Percentiles rank a stretch among this genome's conserved stretches.
Evolutionary conservation across 1,140 invertebrate genomes (phyloP).

Genomic region (Prorops nasuta): DNA sequence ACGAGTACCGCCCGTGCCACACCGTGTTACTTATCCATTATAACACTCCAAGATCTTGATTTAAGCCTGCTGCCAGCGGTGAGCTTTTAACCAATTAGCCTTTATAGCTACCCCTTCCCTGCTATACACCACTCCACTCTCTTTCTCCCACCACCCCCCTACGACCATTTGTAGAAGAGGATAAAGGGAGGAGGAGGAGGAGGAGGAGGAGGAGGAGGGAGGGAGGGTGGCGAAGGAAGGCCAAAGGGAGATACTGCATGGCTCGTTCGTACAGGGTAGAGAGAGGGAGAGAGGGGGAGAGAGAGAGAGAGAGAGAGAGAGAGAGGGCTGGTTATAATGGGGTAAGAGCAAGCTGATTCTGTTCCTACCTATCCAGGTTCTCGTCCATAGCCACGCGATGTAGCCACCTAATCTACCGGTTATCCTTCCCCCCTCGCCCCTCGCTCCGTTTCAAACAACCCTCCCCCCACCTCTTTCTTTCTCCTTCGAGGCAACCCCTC

Average conservation of each 20-base stretch:
- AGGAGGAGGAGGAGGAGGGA: no score
- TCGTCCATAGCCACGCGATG: conserved; percentile 41
- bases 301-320: not conserved
- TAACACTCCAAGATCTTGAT: conserved; percentile 60
- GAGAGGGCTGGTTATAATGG: no score
- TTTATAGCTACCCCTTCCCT: conserved; percentile 45
- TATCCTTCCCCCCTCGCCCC: conserved; percentile 22
- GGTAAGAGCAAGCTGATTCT: no score
- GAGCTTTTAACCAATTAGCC: conserved; percentile 60
- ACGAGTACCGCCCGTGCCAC: conserved; percentile 34
- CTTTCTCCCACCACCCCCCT: conserved; percentile 6
- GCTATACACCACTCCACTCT: conserved; percentile 12
- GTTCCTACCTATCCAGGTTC: conserved; percentile 20
- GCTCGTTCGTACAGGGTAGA: not conserved
- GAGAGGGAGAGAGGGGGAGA: not conserved
- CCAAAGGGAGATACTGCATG: not conserved
- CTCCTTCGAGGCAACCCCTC: not conserved
- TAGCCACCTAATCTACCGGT: conserved; percentile 51
- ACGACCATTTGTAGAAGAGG: no score
- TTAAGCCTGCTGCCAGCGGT: conserved; percentile 57
- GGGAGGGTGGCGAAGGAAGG: no score
- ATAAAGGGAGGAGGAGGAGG: no score
- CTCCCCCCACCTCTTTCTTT: conserved; percentile 19
- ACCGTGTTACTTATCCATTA: conserved; percentile 58
- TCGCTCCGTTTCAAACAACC: not conserved